These are phyloP conservation scores for Gadopsis bispinosus DNA, from an alignment of 2,797 vertebrate genomes.

Conservation along the genomic window DNA sequence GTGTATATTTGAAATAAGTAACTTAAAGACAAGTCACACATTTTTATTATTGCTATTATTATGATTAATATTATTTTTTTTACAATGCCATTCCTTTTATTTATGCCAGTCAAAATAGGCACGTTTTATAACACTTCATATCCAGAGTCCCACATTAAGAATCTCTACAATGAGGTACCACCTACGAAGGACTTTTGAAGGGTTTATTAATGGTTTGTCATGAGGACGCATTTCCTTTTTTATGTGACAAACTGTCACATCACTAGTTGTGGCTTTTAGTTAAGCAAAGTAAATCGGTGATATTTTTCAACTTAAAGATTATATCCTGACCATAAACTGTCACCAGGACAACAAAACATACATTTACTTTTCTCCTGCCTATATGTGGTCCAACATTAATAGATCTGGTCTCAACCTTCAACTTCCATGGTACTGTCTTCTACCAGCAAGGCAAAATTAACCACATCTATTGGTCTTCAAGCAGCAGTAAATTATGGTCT, in stretches of 20 bases:
- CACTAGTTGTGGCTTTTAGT: not conserved
- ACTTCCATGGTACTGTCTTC: not conserved
- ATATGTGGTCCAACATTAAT: not conserved
- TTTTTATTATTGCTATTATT: constrained; percentile 84
- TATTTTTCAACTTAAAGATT: constrained; percentile 2
- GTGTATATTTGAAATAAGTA: constrained; percentile 99
- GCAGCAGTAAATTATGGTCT: not conserved
- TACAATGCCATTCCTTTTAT: constrained; percentile 94
- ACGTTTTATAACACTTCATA: constrained; percentile 90
- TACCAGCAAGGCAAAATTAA: not conserved
- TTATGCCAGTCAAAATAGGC: constrained; percentile 88
- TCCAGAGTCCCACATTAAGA: constrained; percentile 79
- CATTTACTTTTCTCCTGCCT: not conserved
- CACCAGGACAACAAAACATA: not conserved
- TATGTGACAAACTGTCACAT: not conserved
- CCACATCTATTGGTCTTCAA: not conserved
- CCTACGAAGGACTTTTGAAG: constrained; percentile 72
- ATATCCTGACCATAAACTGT: not conserved
- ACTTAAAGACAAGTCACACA: constrained; percentile 94
- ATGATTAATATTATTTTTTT: constrained; percentile 81
- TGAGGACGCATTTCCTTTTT: not conserved
- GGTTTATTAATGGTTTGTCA: constrained; percentile 74
- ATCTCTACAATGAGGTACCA: constrained; percentile 83
- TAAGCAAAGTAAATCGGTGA: not conserved
- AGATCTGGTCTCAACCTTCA: not conserved